These are phyloP conservation scores for Drosophila arawakana DNA, from an alignment of 1,140 invertebrate genomes.

Conservation along the genomic window DNA sequence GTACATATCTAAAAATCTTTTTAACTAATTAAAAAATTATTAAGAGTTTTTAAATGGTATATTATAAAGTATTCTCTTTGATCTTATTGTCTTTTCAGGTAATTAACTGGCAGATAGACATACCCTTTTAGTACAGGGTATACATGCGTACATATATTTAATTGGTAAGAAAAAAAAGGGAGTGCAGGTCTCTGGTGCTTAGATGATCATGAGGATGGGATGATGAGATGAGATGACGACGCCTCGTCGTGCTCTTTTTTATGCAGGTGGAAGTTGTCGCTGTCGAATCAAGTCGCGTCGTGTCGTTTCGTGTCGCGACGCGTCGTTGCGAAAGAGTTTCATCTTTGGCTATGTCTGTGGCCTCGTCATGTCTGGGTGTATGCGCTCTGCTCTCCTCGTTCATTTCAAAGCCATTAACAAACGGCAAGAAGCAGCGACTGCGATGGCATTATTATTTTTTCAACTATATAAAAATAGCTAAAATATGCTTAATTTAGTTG, in stretches of 20 bases:
- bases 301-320: conserved; percentile 43
- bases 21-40: no score
- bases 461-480: conserved; percentile 73
- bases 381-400: conserved; percentile 20
- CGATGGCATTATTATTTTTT: conserved; percentile 59
- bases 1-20: no score
- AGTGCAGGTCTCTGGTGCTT: conserved; percentile 12
- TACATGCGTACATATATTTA: conserved; percentile 5
- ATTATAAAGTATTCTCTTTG: no score
- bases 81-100: no score
- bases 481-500: conserved; percentile 82
- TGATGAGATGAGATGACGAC: conserved; percentile 25
- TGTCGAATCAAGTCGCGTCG: conserved; percentile 54
- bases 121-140: conserved; percentile 16
- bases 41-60: no score
- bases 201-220: conserved; percentile 13
- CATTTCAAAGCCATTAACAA: conserved; percentile 81
- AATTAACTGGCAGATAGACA: background rate
- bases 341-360: conserved; percentile 39
- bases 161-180: conserved; percentile 25
- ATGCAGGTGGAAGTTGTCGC: conserved; percentile 75
- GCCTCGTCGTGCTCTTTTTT: conserved; percentile 55
- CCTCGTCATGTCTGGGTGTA: conserved; percentile 33
- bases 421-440: conserved; percentile 66
- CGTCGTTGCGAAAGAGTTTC: conserved; percentile 75